phyloP scores from a whole-genome alignment of 2,113 vertebrate genomes.

The Delphinus delphis region DNA sequence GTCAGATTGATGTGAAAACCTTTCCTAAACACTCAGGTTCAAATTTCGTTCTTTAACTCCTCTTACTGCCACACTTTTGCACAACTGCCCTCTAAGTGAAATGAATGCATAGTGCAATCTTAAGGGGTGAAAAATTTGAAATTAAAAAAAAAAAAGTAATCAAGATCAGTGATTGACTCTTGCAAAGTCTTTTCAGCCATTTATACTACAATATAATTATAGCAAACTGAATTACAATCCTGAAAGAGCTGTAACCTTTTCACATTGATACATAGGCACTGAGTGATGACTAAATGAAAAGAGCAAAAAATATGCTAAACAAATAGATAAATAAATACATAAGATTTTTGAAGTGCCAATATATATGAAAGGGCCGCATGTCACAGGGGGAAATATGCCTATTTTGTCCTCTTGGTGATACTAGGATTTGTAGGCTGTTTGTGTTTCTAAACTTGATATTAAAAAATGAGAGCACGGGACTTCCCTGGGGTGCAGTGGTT shows the following conservation, averaged over 20 bases:
- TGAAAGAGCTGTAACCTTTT: conserved; percentile 33
- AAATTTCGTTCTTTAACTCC: not conserved
- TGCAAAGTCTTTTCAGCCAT: conserved; percentile 67
- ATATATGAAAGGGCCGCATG: not conserved
- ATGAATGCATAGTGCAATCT: not conserved
- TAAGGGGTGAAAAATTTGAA: not conserved
- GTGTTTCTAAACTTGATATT: not conserved
- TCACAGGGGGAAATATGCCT: not conserved
- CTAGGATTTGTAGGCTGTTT: not conserved
- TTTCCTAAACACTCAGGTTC: not conserved
- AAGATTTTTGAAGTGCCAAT: not conserved
- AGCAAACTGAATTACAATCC: conserved; percentile 44
- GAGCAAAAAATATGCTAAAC: not conserved
- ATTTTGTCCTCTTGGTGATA: not conserved
- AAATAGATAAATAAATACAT: too few relatives aligned
- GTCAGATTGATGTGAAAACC: not conserved
- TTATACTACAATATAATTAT: conserved; percentile 73
- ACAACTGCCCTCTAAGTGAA: not conserved
- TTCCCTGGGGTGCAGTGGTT: too few relatives aligned
- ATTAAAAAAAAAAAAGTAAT: not conserved
- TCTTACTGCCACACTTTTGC: not conserved
- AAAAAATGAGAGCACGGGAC: not conserved
- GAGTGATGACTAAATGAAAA: conserved; percentile 38
- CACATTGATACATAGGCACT: conserved; percentile 55
- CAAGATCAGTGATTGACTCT: conserved; percentile 69